These are phyloP conservation scores for Pristis pectinata DNA, from an alignment of 2,797 vertebrate genomes.

Conservation along the genomic window DNA sequence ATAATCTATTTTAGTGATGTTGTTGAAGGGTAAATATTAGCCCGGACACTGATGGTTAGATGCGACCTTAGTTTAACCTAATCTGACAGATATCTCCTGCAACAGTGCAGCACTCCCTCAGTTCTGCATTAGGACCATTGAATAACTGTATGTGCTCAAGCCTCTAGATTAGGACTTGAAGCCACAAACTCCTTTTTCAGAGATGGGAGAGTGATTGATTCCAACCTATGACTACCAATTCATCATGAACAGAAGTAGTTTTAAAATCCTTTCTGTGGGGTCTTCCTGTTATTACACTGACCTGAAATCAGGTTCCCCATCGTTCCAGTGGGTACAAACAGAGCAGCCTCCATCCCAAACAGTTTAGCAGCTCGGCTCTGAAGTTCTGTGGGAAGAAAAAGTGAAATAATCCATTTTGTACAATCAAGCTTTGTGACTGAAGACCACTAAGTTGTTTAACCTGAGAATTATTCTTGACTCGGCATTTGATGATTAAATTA, in stretches of 20 bases:
- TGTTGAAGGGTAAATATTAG: background rate
- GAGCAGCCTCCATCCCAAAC: constrained; percentile 65
- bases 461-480: background rate
- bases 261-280: background rate
- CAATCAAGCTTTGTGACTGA: background rate
- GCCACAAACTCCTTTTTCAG: background rate
- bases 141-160: background rate
- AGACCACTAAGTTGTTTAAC: background rate
- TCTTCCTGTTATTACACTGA: constrained; percentile 46
- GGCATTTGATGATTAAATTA: background rate
- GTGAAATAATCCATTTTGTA: background rate
- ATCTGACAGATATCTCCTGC: background rate
- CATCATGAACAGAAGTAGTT: background rate
- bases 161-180: background rate
- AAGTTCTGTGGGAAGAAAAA: constrained; percentile 56
- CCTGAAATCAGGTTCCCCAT: constrained; percentile 79
- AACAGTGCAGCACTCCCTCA: background rate
- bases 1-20: background rate
- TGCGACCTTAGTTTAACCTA: background rate
- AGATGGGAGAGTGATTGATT: background rate
- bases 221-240: background rate
- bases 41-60: background rate
- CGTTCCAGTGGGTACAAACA: constrained; percentile 73
- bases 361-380: constrained; percentile 59
- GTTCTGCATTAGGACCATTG: background rate